Conservation (phyloP, 2,797 vertebrate genomes). For the Gallinago nigripennis region DNA sequence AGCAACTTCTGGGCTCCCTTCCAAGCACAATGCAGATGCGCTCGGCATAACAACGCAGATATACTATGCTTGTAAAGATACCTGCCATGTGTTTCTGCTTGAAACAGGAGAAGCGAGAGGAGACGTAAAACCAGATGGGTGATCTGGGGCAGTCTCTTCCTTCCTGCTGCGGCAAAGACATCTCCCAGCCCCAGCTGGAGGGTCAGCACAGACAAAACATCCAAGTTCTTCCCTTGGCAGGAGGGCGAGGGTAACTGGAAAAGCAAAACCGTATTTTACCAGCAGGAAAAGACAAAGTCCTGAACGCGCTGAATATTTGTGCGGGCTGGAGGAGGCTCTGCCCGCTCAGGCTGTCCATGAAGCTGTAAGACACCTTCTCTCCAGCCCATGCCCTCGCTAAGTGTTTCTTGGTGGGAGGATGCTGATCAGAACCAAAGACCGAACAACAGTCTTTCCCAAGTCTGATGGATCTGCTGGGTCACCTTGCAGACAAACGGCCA, state of each 20-base stretch:
- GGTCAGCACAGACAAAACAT: conserved; percentile 32
- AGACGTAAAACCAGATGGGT: conserved; percentile 35
- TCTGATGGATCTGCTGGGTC: background rate
- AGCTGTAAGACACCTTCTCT: background rate
- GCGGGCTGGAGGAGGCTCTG: background rate
- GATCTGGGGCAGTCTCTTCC: background rate
- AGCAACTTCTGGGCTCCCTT: background rate
- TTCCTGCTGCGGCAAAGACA: background rate
- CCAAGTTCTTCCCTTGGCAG: background rate
- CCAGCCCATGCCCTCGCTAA: fast-evolving
- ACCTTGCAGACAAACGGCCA: background rate
- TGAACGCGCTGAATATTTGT: background rate
- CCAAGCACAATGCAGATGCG: background rate
- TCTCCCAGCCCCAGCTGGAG: background rate
- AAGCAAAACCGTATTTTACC: background rate
- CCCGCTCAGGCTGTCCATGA: background rate
- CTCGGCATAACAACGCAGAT: background rate
- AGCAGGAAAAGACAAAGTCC: background rate
- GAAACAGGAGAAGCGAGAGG: background rate
- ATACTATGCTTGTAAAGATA: background rate
- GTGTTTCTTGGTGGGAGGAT: background rate
- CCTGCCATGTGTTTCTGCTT: conserved; percentile 40
- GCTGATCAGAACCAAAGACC: background rate
- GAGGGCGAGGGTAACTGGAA: background rate
- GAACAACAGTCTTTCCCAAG: background rate